Base-by-base conservation (phyloP, 2,113 vertebrate species). In the Pteronura brasiliensis region DNA sequence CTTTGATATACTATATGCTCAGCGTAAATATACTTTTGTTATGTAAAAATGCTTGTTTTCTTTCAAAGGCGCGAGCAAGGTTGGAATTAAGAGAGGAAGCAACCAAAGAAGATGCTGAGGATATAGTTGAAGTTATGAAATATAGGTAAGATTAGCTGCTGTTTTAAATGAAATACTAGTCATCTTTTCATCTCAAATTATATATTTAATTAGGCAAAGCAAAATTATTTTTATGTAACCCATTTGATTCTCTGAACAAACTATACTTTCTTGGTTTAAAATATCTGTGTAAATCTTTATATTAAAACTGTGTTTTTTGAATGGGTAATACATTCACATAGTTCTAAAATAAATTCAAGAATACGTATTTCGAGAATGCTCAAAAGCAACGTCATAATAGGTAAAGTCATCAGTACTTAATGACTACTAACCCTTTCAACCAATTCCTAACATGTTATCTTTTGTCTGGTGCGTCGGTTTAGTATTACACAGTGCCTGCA, bases 61-160 rank as follows among this genome's bases (percentile, higher is more conserved):
- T 83, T 98, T 83, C 94, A 59, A 97, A 99, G 99, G 99, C 99
- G 86, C 99, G 99, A 97, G 99, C 99, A 95, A 99, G 99, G 94
- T 92, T 99, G 98, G 99, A 99, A 90, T 99, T 99, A 90, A 99
- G 99, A 98, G 99, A 99, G 96, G 99, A 99, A 3, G 99, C 99
- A 44, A 99, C 99, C 47, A 99, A 99, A 97, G 98, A 99, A 97
- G 99, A 99, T 96, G 99, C 99, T 92, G 99, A 99, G 55, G 99
- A 99, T 93, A 99, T 99, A 84, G 99, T 99, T 98, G 99, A 99
- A 97, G 99, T 99, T 97, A 99, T 99, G 99, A 99, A 99, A 98
- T 99, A 99, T 42, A 99, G 99, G 99, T 99, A 98, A 97, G 71
- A 82, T 4, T 61, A 23, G 9, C 13, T 96, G 34, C 39, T 94